These are phyloP conservation scores for Drosophila eohydei DNA, from an alignment of 2,888 invertebrate species.

Conservation along the genomic window DNA sequence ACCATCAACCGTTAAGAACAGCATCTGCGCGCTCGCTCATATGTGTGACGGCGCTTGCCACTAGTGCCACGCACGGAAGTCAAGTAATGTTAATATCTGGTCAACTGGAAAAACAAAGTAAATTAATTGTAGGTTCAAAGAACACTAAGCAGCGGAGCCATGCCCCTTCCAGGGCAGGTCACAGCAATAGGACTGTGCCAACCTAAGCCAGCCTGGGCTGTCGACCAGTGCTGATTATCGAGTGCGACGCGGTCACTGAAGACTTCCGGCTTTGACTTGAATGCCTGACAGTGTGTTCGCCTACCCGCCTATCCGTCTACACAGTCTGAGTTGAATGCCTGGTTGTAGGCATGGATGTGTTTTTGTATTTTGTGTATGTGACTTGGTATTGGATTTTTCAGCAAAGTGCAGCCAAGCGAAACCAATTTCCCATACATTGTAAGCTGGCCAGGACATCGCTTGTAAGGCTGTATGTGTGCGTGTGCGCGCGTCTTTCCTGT, in stretches of 20 bases:
- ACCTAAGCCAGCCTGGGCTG: conserved; percentile 40
- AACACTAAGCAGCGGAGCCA: conserved; percentile 43
- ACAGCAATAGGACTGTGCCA: conserved; percentile 10
- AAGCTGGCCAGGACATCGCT: conserved; percentile 41
- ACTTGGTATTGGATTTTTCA: conserved; percentile 67
- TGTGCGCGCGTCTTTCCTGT: conserved; percentile 59
- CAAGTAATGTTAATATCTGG: conserved; percentile 82
- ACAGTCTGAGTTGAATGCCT: neutral
- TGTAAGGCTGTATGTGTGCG: conserved; percentile 19
- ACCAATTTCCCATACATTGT: conserved; percentile 77
- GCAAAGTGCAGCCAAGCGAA: conserved; percentile 76
- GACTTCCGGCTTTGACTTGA: conserved; percentile 72
- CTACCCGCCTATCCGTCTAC: neutral
- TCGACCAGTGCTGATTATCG: conserved; percentile 72
- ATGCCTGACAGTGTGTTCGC: conserved; percentile 30
- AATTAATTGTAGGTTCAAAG: conserved; percentile 83
- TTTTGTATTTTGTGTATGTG: conserved; percentile 11
- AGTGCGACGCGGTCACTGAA: conserved; percentile 80
- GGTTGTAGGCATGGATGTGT: conserved; percentile 1
- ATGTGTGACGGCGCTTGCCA: conserved; percentile 26
- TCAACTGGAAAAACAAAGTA: conserved; percentile 83
- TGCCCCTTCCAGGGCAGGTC: conserved; percentile 18
- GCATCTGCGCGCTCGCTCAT: conserved; percentile 22
- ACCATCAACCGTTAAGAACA: neutral
- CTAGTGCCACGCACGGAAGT: conserved; percentile 73